Base-by-base conservation (phyloP, 2,888 invertebrate genomes). In the Pyrochroa serraticornis region DNA sequence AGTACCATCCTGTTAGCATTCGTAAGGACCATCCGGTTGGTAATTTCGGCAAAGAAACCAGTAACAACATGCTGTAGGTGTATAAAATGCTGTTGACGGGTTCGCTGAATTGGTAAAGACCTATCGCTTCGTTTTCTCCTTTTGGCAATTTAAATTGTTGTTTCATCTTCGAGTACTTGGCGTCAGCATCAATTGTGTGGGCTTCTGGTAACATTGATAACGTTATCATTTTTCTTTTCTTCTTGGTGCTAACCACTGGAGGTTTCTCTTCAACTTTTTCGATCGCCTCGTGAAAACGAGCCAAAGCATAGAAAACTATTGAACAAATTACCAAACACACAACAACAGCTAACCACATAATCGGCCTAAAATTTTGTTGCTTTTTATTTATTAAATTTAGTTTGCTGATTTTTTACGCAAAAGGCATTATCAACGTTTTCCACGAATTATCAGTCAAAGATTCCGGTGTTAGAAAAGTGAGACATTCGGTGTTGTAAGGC, bases 401-500 rank as follows among this genome's bases (percentile, higher is more conserved):
- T n/a, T n/a, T n/a, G n/a, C n/a, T n/a, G n/a, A n/a, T 77, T 80
- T 89, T 91, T 84, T 87, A 22, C 22, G 22, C 22, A 71, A 93
- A 92, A 0, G 93, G 93, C 64, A 90, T 79, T 69, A 92, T 87
- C 6, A 93, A 80, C 0, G 92, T 90, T 75, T 89, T 89, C 93
- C 93, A 93, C 0, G 92, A 90, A 69, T 91, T 92, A 72, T 93
- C 91, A 1, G 85, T 86, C 10, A 89, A 80, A 0, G 92, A 87
- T 77, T 92, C 92, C 0, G 92, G 92, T 0, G 93, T 92, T 10
- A 93, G 75, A 71, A 93, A 93, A 0, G 93, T 93, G 69, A 92
- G 82, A 71, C 93, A 93, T 72, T 92, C 90, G 0, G 89, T 86
- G n/a, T 87, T 89, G 62, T 93, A 93, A 0, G 93, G 91, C 42